Percentiles rank a stretch among this genome's conserved stretches.
Conservation (phyloP, 2,797 vertebrate species). For the Emys orbicularis region DNA sequence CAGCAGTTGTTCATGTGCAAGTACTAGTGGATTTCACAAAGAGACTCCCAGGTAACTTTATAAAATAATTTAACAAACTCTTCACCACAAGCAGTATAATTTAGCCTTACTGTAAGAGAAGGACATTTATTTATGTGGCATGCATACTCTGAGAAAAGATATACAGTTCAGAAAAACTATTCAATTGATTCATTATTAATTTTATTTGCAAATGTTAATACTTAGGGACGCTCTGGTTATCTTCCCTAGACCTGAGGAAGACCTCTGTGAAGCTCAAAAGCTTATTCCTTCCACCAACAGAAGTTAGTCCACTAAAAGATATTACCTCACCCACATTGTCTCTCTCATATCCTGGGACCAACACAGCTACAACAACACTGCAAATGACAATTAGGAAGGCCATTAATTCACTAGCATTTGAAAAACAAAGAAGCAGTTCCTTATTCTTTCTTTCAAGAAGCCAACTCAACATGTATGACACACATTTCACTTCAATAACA, state of each 20-base stretch:
- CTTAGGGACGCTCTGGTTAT: neutral
- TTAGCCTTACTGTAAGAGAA: neutral
- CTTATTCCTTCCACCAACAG: neutral
- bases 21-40: slow-evolving; percentile 91
- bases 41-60: slow-evolving; percentile 88
- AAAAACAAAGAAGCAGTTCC: neutral
- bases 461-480: neutral
- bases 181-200: neutral
- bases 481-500: neutral
- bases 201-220: neutral
- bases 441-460: neutral
- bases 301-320: neutral
- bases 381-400: neutral
- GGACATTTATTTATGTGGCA: neutral
- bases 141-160: neutral
- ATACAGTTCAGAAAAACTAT: neutral
- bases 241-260: neutral
- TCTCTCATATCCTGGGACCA: neutral
- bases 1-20: slow-evolving; percentile 84
- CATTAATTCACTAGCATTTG: neutral
- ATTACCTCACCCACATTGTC: neutral
- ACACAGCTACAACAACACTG: neutral
- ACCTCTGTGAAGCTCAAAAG: neutral
- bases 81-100: neutral
- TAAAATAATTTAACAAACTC: neutral